Conservation (phyloP, 1,140 invertebrate species). For the Bicyclus anynana region DNA sequence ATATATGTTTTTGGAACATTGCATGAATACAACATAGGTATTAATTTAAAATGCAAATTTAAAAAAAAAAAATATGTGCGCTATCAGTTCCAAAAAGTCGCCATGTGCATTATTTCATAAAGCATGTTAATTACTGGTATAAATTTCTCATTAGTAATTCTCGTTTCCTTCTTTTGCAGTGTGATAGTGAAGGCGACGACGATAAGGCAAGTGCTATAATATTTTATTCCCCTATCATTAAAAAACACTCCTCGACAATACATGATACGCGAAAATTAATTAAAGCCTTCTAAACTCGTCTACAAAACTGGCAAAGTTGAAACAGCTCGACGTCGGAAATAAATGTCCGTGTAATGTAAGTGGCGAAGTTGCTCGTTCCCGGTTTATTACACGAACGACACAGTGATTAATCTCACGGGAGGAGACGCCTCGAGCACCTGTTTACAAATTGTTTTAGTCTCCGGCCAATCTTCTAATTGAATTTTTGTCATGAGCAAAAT, state of each 20-base stretch:
- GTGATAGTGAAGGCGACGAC: constrained; percentile 93
- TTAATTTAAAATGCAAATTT: too few relatives aligned
- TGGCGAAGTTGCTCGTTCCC: constrained; percentile 60
- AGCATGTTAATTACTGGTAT: not conserved
- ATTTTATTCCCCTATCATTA: constrained; percentile 23
- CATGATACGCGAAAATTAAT: constrained; percentile 52
- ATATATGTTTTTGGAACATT: too few relatives aligned
- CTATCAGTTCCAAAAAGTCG: not conserved
- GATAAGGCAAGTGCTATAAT: constrained; percentile 84
- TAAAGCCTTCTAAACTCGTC: constrained; percentile 46
- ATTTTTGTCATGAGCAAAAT: constrained; percentile 24
- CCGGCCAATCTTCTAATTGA: constrained; percentile 30
- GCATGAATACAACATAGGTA: too few relatives aligned
- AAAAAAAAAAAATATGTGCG: too few relatives aligned
- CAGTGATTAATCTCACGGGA: constrained; percentile 56
- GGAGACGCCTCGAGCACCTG: constrained; percentile 47
- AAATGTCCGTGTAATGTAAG: constrained; percentile 68
- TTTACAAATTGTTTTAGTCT: constrained; percentile 58
- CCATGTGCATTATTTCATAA: not conserved
- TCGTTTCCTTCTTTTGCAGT: constrained; percentile 81
- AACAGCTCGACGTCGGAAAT: constrained; percentile 56
- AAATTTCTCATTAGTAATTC: not conserved
- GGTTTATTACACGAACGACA: constrained; percentile 50
- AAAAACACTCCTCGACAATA: constrained; percentile 10
- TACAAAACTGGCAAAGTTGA: constrained; percentile 53